These are phyloP conservation scores for Idris sp. DNA, from an alignment of 1,140 invertebrate genomes.

Conservation along the genomic window DNA sequence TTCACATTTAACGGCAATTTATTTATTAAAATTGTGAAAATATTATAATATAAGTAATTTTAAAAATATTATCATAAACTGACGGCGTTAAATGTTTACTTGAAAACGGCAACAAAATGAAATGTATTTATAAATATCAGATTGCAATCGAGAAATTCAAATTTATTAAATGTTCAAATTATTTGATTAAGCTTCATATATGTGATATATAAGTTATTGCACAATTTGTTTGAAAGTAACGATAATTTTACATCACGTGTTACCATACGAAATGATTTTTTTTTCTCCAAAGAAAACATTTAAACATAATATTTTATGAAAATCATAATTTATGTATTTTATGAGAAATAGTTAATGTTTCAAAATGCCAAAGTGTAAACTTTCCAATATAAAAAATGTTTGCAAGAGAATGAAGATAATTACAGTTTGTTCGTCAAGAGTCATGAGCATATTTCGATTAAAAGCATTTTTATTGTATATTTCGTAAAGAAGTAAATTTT, in stretches of 20 bases:
- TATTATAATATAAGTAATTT: too few relatives aligned
- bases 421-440: not conserved
- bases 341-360: conserved; percentile 21
- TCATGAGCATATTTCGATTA: conserved; percentile 12
- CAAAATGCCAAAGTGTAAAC: conserved; percentile 27
- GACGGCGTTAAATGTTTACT: too few relatives aligned
- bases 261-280: conserved; percentile 9
- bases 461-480: conserved; percentile 17
- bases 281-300: conserved; percentile 28
- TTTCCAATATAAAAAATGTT: conserved; percentile 10
- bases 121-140: too few relatives aligned
- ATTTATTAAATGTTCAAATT: not conserved
- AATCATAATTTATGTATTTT: conserved; percentile 28
- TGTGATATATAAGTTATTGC: conserved; percentile 26
- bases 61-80: too few relatives aligned
- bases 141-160: too few relatives aligned
- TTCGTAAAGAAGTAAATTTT: too few relatives aligned
- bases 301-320: conserved; percentile 22
- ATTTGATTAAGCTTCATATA: conserved; percentile 16
- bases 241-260: conserved; percentile 22
- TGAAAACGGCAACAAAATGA: too few relatives aligned
- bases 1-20: too few relatives aligned
- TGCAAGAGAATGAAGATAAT: conserved; percentile 23
- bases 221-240: conserved; percentile 29
- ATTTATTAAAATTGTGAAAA: too few relatives aligned